Conservation (phyloP, 2,888 invertebrate species). For the Brachynemurus nebulosus region DNA sequence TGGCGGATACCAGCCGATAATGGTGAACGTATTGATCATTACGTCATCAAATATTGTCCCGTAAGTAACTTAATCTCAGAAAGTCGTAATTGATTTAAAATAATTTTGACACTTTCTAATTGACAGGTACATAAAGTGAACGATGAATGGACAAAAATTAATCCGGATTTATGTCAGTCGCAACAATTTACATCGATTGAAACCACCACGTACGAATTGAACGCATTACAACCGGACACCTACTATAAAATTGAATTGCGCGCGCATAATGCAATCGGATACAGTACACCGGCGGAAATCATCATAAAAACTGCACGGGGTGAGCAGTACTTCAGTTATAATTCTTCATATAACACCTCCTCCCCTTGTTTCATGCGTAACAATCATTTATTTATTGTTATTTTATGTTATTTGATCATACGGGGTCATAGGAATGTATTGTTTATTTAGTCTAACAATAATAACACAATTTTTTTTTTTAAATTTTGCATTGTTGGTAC, state of each 20-base stretch:
- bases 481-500: background rate
- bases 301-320: slow-evolving; percentile 77
- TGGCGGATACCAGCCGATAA: slow-evolving; percentile 82
- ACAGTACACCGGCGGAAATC: slow-evolving; percentile 61
- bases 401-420: slow-evolving; percentile 13
- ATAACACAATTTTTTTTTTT: too few relatives aligned
- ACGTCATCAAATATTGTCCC: slow-evolving; percentile 66
- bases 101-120: slow-evolving; percentile 7
- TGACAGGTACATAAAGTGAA: slow-evolving; percentile 49
- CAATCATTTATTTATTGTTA: background rate
- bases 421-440: slow-evolving; percentile 4
- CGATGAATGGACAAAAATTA: slow-evolving; percentile 46
- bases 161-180: slow-evolving; percentile 25
- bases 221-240: slow-evolving; percentile 58
- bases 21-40: slow-evolving; percentile 75
- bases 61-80: slow-evolving; percentile 36
- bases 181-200: slow-evolving; percentile 21
- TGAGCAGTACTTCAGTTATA: slow-evolving; percentile 38
- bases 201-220: slow-evolving; percentile 52
- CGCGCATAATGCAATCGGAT: slow-evolving; percentile 77
- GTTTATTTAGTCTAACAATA: too few relatives aligned
- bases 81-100: background rate
- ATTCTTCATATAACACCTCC: slow-evolving; percentile 8
- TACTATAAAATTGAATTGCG: slow-evolving; percentile 71
- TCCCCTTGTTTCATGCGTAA: slow-evolving; percentile 2